These are phyloP conservation scores for Serranus cabrilla DNA, from an alignment of 2,797 vertebrate species.

Conservation along the genomic window DNA sequence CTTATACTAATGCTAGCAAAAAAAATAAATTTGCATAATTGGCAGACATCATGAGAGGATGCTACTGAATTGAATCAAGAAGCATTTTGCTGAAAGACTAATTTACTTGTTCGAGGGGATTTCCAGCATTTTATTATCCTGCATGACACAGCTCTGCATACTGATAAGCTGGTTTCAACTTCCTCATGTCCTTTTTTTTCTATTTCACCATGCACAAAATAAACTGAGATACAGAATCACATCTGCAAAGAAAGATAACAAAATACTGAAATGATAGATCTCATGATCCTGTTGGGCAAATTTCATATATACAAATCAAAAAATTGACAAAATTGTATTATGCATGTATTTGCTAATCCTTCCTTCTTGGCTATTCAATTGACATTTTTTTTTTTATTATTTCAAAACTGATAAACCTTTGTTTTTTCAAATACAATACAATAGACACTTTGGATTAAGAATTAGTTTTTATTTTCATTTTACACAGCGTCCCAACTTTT, in stretches of 20 bases:
- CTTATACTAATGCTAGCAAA: not conserved
- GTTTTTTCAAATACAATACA: too few species aligned
- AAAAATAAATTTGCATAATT: not conserved
- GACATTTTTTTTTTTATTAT: too few species aligned
- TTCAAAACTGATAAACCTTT: too few species aligned
- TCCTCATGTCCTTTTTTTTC: not conserved
- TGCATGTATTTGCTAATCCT: too few species aligned
- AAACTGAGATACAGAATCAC: not conserved
- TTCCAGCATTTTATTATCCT: not conserved
- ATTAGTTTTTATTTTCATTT: too few species aligned
- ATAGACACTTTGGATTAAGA: too few species aligned
- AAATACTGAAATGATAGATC: too few species aligned
- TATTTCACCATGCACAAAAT: not conserved
- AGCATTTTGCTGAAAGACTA: not conserved
- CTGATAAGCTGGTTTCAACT: not conserved
- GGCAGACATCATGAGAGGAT: not conserved
- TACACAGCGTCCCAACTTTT: too few species aligned
- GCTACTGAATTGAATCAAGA: not conserved
- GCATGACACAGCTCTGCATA: slow-evolving; percentile 1
- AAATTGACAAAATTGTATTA: too few species aligned
- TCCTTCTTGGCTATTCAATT: too few species aligned
- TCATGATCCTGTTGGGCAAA: too few species aligned
- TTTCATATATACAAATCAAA: too few species aligned
- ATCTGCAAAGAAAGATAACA: not conserved
- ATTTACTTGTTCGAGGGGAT: not conserved